A percentile compares a stretch with the other conserved stretches of the same genome.
These are phyloP conservation scores for Pyxicephalus adspersus DNA, from an alignment of 2,113 vertebrate species.

Conservation along the genomic window DNA sequence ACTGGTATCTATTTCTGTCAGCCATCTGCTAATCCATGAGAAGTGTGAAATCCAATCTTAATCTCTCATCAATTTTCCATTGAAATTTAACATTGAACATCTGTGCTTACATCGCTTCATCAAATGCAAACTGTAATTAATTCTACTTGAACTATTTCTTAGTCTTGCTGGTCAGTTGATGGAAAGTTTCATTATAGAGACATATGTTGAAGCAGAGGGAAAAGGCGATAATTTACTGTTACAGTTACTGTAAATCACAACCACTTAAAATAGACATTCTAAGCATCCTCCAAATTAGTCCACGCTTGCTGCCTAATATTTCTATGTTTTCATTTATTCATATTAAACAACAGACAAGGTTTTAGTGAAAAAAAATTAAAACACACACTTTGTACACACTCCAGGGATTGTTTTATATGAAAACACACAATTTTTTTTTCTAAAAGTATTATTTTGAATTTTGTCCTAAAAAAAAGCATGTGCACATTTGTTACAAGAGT, in stretches of 20 bases:
- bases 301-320: background rate
- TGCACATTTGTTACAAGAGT: too few species aligned
- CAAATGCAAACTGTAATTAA: slow-evolving; percentile 53
- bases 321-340: slow-evolving; percentile 16
- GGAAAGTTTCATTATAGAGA: slow-evolving; percentile 41
- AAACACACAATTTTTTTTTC: too few species aligned
- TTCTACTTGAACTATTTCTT: slow-evolving; percentile 52
- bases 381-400: too few species aligned
- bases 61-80: slow-evolving; percentile 60
- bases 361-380: too few species aligned
- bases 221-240: slow-evolving; percentile 38
- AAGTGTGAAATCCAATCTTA: slow-evolving; percentile 65
- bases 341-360: background rate
- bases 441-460: too few species aligned
- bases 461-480: too few species aligned
- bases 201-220: slow-evolving; percentile 43
- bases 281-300: slow-evolving; percentile 15
- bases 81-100: slow-evolving; percentile 64
- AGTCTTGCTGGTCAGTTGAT: slow-evolving; percentile 52
- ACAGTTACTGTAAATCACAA: slow-evolving; percentile 28
- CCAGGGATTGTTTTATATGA: too few species aligned
- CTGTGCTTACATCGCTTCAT: slow-evolving; percentile 52
- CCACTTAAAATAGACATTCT: slow-evolving; percentile 12
- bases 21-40: slow-evolving; percentile 69
- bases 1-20: slow-evolving; percentile 69